Evolutionary conservation across 1,140 invertebrate species (phyloP), one percentile per base, ranked within the genome.

Genomic region (Mercenaria mercenaria): DNA sequence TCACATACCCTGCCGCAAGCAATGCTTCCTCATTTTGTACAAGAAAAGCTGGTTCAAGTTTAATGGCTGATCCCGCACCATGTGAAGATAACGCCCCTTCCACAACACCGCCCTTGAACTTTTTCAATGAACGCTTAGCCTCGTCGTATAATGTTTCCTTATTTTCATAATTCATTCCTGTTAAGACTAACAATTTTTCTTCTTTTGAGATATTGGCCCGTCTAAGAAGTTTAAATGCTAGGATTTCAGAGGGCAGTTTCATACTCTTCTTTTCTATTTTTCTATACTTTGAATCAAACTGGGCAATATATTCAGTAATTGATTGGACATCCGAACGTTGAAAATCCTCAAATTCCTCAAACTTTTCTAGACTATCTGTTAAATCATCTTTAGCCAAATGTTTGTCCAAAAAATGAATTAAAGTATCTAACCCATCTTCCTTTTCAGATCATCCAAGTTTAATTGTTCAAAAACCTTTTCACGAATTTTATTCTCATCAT

Each of bases 181-280:
- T 93, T 41, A 93, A 83, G 4, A 92, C 90, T 18, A 93, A 56
- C 89, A 91, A 88, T 82, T 80, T 84, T 69, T 91, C 83, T 56
- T 91, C 90, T 32, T 91, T 92, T 56, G 86, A 87, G n/a, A 92
- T 91, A 50, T 89, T 90, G 74, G 91, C 90, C 32, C 74, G 86
- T 29, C 84, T 88, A 88, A 80, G 26, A n/a, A 93, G 29, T 80
- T 91, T 93, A 84, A 93, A 91, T 29, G 92, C 91, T 23, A 92
- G 43, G 34, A 91, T 89, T 79, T 91, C 88, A 59, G 80, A 39
- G n/a, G 76, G 88, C 37, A 91, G 50, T 23, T 29, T 91, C 85
- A 92, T 92, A 34, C 77, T 83, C 61, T 91, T 91, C 47, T 89
- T 91, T 64, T 85, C 89, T 61, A 90, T 88, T 85, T 90, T 90